Conservation (phyloP, 2,113 vertebrate genomes). For the Brachyhypopomus gauderio region DNA sequence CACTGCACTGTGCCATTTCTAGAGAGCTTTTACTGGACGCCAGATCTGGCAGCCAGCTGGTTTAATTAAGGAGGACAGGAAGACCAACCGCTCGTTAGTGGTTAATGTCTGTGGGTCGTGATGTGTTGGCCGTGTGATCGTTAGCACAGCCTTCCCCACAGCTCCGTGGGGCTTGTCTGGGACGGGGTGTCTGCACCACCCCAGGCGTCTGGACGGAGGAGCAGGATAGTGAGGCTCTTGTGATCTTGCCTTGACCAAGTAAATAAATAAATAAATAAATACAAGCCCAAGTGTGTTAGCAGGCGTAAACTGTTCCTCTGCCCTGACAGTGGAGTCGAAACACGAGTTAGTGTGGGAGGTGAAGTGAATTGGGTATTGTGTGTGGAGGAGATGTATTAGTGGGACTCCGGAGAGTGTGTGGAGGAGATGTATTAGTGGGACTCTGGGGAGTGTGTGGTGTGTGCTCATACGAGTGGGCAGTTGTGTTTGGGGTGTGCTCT, state of each 20-base stretch:
- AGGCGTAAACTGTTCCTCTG: neutral
- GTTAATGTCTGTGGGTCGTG: neutral
- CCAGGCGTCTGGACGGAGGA: neutral
- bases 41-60: neutral
- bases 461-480: slow-evolving; percentile 31
- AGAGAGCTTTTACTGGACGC: neutral
- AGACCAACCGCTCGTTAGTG: neutral
- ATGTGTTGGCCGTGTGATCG: neutral
- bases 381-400: neutral
- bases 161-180: neutral
- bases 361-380: neutral
- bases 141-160: neutral
- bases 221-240: neutral
- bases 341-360: slow-evolving; percentile 9
- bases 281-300: no score
- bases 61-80: neutral
- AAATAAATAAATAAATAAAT: no score
- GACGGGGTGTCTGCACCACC: neutral
- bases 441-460: neutral
- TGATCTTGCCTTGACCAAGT: no score
- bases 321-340: neutral
- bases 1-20: neutral
- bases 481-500: neutral
- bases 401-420: neutral
- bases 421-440: neutral